A percentile compares a stretch with the other conserved stretches of the same genome.
phyloP scores from a whole-genome alignment of 2,113 vertebrate genomes.

The Gobius niger region DNA sequence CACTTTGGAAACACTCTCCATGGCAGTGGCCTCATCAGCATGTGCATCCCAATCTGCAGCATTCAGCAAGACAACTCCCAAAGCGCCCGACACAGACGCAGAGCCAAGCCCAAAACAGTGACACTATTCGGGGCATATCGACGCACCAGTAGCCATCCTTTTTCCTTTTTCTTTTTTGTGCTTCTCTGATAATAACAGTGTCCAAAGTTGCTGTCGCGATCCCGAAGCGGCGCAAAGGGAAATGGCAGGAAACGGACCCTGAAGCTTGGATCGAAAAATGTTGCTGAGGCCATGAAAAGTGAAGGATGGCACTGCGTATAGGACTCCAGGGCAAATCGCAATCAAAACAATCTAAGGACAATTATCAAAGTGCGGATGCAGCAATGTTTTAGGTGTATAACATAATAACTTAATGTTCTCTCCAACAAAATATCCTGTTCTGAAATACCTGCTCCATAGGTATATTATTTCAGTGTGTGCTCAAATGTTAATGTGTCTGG shows the following conservation, averaged over 20 bases:
- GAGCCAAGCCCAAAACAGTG: constrained; percentile 22
- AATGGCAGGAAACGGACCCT: constrained; percentile 60
- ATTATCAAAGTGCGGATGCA: too few species aligned
- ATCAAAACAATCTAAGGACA: too few species aligned
- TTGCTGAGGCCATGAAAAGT: constrained; percentile 13
- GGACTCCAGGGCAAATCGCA: too few species aligned
- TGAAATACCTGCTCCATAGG: too few species aligned
- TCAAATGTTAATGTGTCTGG: too few species aligned
- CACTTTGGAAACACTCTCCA: constrained; percentile 67
- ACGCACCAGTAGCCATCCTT: constrained; percentile 29
- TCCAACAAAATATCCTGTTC: too few species aligned
- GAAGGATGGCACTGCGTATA: too few species aligned
- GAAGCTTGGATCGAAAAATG: constrained; percentile 51
- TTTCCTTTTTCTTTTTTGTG: constrained; percentile 33
- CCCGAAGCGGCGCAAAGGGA: constrained; percentile 46
- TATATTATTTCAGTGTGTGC: too few species aligned
- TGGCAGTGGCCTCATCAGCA: constrained; percentile 63
- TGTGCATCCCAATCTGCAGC: constrained; percentile 62
- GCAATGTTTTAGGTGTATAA: too few species aligned
- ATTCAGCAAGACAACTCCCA: constrained; percentile 57
- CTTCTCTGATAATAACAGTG: constrained; percentile 53
- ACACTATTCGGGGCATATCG: constrained; percentile 33
- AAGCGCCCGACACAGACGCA: constrained; percentile 4
- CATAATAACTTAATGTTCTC: too few species aligned
- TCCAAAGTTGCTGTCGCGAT: constrained; percentile 64